Evolutionary conservation across 2,797 vertebrate species (phyloP).

Genomic region (Danionella dracula): DNA sequence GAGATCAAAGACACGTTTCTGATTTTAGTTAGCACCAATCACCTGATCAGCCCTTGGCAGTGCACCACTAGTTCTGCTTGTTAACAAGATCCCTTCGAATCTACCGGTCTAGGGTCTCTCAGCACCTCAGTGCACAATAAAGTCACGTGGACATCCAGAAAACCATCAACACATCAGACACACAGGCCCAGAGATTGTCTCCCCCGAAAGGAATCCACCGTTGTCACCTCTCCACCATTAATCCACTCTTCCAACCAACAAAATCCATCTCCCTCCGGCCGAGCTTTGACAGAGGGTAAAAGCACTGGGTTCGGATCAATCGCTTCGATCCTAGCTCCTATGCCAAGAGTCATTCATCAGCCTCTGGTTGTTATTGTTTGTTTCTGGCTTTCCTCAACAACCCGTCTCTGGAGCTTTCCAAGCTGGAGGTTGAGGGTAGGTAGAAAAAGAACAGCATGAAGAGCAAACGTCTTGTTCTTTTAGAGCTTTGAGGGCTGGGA

Average conservation of each 20-base stretch:
- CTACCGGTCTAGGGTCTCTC: slow-evolving; percentile 9
- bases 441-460: neutral
- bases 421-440: slow-evolving; percentile 16
- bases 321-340: slow-evolving; percentile 66
- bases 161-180: slow-evolving; percentile 57
- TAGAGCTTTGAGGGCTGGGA: slow-evolving; percentile 4
- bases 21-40: too few species aligned
- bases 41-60: too few species aligned
- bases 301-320: slow-evolving; percentile 69
- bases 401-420: slow-evolving; percentile 32
- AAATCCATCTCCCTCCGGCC: slow-evolving; percentile 72
- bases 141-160: slow-evolving; percentile 41
- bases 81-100: neutral
- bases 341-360: slow-evolving; percentile 68
- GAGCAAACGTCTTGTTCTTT: neutral
- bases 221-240: slow-evolving; percentile 58
- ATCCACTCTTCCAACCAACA: slow-evolving; percentile 71
- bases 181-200: slow-evolving; percentile 28
- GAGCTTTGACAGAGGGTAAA: slow-evolving; percentile 76
- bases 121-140: slow-evolving; percentile 22
- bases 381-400: slow-evolving; percentile 46
- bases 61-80: too few species aligned
- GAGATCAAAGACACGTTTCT: too few species aligned
- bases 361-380: slow-evolving; percentile 58
- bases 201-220: slow-evolving; percentile 42